Percentiles rank a stretch among this genome's conserved stretches.
These are phyloP conservation scores for Leptopilina syphax DNA, from an alignment of 2,888 invertebrate genomes.

Conservation along the genomic window DNA sequence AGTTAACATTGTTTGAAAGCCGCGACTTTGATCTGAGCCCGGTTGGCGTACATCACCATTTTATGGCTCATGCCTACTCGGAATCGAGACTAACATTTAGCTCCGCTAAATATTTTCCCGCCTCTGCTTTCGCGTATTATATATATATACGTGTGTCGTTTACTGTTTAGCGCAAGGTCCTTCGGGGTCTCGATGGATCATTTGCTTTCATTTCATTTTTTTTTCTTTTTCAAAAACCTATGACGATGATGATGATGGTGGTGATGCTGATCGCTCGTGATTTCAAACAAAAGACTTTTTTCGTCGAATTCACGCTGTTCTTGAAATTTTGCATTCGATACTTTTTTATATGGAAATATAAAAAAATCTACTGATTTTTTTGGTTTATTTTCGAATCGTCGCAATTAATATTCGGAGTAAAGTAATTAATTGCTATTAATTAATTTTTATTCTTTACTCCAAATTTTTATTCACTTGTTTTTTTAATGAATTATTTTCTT, in stretches of 20 bases:
- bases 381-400: no score
- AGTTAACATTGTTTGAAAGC: conserved; percentile 76
- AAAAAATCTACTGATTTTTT: no score
- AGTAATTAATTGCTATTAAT: no score
- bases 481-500: no score
- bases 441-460: no score
- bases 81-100: conserved; percentile 58
- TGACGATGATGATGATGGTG: no score
- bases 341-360: no score
- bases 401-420: no score
- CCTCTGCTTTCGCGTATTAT: conserved; percentile 48
- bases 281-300: not conserved
- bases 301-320: not conserved
- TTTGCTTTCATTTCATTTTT: conserved; percentile 26
- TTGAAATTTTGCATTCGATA: no score
- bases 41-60: conserved; percentile 72
- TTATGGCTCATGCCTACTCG: conserved; percentile 69
- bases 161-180: conserved; percentile 62
- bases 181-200: conserved; percentile 46
- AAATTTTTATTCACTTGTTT: no score
- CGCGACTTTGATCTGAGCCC: conserved; percentile 74
- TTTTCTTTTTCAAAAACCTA: not conserved
- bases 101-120: conserved; percentile 59
- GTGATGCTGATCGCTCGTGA: no score
- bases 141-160: conserved; percentile 41